Evolutionary conservation across 1,140 invertebrate species (phyloP), one percentile per base, ranked within the genome.

Genomic region (Drosophila sp.): DNA sequence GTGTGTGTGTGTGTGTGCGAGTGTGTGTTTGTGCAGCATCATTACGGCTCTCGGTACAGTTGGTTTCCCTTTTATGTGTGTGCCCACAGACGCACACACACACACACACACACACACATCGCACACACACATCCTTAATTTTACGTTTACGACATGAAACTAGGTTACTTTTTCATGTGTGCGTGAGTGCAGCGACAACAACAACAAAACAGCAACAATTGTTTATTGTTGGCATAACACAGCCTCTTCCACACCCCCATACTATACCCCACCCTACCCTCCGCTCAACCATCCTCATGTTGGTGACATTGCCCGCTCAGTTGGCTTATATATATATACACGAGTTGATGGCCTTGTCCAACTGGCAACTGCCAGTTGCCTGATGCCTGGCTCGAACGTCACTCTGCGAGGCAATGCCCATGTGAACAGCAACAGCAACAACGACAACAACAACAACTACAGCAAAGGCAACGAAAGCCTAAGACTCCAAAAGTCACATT

Each of bases 121-220:
- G 63, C 27, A 72, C 54, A 70, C 61, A 56, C 60, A 66, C 55
- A 66, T 50, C 40, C 80, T 76, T 84, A 72, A 89, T 80, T 80
- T 72, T 76, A 70, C 84, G 80, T 84, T 84, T 79, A 87, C 84
- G 84, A 89, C 84, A 78, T 84, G 84, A 87, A 87, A 87, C 84
- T 89, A 87, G 84, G 84, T 87, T 87, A 87, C 79, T 80, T 87
- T 89, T 84, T 69, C 83, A 86, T 82, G 58, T 66, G 83, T 71
- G 82, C 76, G 73, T 54, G 32, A 54, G 40, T 86, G 74, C 78
- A 76, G 17, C 79, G 71, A 17, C 81, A 71, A 68, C 33, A 50
- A 54, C 54, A 70, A 74, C 29, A 63, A 69, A 66, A 54, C 57
- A 72, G 71, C 80, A 80, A 78, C 75, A 87, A 87, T 87, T 89